Evolutionary conservation across 2,797 vertebrate genomes (phyloP).

Genomic region (Hyperoplus lanceolatus): DNA sequence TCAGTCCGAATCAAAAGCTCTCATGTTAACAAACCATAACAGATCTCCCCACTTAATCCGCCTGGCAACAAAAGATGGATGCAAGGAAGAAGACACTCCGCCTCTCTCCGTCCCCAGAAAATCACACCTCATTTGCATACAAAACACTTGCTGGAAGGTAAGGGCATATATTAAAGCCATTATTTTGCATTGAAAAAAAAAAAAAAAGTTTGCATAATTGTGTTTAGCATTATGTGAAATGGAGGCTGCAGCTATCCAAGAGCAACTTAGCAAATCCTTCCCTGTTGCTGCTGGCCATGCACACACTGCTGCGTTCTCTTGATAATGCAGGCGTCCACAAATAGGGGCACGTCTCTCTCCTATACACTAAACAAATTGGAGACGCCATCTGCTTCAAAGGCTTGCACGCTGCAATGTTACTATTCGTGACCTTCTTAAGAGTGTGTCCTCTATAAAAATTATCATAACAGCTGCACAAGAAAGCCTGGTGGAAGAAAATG

Average conservation of each 20-base stretch:
- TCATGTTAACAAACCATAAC: slow-evolving; percentile 88
- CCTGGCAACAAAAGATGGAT: slow-evolving; percentile 86
- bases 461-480: slow-evolving; percentile 24
- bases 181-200: slow-evolving; percentile 78
- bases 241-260: slow-evolving; percentile 74
- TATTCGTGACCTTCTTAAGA: slow-evolving; percentile 77
- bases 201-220: slow-evolving; percentile 87
- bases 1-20: slow-evolving; percentile 88
- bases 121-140: slow-evolving; percentile 87
- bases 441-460: slow-evolving; percentile 57
- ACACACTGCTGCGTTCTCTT: slow-evolving; percentile 76
- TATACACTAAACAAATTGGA: slow-evolving; percentile 46
- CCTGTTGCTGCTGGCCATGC: slow-evolving; percentile 82
- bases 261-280: slow-evolving; percentile 83
- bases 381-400: slow-evolving; percentile 64
- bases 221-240: slow-evolving; percentile 76
- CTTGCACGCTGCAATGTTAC: slow-evolving; percentile 51
- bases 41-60: slow-evolving; percentile 86
- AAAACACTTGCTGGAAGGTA: slow-evolving; percentile 86
- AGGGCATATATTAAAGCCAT: slow-evolving; percentile 88
- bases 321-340: slow-evolving; percentile 82
- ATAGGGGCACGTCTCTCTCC: slow-evolving; percentile 63
- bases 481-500: slow-evolving; percentile 1
- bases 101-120: slow-evolving; percentile 83
- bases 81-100: slow-evolving; percentile 76